phyloP scores from a whole-genome alignment of 2,888 invertebrate species.

The Myathropa florea region DNA sequence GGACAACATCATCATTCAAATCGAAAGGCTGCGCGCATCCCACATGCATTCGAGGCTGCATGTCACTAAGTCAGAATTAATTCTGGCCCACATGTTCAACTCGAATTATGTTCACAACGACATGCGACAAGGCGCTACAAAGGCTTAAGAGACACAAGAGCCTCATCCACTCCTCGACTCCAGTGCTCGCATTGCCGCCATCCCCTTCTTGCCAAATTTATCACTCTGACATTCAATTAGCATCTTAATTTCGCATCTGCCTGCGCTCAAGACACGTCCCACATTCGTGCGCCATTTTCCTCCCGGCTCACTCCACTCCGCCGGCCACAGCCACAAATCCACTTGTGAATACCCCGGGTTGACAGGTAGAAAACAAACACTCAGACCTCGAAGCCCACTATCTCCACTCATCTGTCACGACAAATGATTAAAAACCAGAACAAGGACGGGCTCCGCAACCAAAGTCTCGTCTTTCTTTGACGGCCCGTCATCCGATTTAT shows the following conservation, averaged over 20 bases:
- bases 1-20: background rate
- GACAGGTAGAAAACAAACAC: constrained; percentile 57
- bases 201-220: constrained; percentile 18
- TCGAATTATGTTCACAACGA: background rate
- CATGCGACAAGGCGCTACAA: background rate
- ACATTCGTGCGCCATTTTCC: constrained; percentile 32
- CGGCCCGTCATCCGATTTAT: constrained; percentile 41
- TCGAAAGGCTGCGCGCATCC: background rate
- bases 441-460: background rate
- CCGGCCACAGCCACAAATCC: constrained; percentile 2
- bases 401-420: constrained; percentile 46
- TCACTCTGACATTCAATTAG: constrained; percentile 67
- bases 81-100: background rate
- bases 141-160: background rate
- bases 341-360: constrained; percentile 23
- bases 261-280: constrained; percentile 30
- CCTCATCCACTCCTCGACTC: background rate
- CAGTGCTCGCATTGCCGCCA: background rate
- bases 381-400: constrained; percentile 7
- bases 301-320: background rate
- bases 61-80: background rate
- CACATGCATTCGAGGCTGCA: background rate
- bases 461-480: constrained; percentile 32
- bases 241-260: constrained; percentile 57
- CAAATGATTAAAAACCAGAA: constrained; percentile 46